A percentile compares a stretch with the other conserved stretches of the same genome.
Conservation (phyloP, 2,113 vertebrate species). For the Butorides virescens region DNA sequence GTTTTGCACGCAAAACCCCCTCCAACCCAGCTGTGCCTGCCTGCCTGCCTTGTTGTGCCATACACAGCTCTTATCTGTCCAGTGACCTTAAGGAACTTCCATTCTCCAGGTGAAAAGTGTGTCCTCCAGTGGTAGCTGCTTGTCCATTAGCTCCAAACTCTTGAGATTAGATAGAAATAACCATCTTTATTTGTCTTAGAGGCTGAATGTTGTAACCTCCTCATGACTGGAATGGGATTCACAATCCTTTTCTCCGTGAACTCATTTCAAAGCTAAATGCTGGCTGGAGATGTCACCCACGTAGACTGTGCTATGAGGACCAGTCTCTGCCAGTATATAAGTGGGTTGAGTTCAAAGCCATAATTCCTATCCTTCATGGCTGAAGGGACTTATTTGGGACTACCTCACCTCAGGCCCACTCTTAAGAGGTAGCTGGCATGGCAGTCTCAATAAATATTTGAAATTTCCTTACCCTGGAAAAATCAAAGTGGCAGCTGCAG, state of each 20-base stretch:
- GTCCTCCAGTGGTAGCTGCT: background rate
- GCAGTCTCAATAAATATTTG: background rate
- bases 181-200: background rate
- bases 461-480: background rate
- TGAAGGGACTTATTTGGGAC: background rate
- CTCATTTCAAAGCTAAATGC: background rate
- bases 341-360: background rate
- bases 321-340: background rate
- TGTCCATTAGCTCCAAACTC: background rate
- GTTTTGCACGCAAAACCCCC: background rate
- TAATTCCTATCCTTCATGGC: background rate
- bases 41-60: background rate
- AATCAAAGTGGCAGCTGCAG: slow-evolving; percentile 5
- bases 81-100: background rate
- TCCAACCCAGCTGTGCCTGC: background rate
- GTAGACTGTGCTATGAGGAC: background rate
- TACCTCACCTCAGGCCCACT: background rate
- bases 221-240: background rate
- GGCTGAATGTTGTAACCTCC: background rate
- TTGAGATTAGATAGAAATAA: background rate
- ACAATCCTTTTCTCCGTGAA: background rate
- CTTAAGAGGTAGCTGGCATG: background rate
- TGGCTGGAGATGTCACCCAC: background rate
- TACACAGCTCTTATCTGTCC: background rate
- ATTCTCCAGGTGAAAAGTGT: background rate